phyloP scores from a whole-genome alignment of 2,797 vertebrate genomes.

The Anguilla anguilla region DNA sequence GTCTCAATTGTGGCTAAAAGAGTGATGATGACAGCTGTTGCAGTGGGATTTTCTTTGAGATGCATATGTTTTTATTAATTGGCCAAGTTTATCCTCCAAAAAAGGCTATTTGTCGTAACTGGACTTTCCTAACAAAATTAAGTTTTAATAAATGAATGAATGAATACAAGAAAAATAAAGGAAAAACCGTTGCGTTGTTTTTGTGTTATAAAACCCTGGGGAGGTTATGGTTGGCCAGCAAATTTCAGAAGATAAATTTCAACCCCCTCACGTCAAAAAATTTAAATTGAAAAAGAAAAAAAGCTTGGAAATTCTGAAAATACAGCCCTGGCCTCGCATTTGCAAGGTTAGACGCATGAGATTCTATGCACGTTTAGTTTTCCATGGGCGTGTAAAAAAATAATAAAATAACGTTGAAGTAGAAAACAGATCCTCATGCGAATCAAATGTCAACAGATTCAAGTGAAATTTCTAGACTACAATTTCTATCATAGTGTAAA shows the following conservation, averaged over 20 bases:
- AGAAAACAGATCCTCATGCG: not conserved
- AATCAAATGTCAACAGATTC: not conserved
- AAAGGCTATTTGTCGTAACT: not conserved
- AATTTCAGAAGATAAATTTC: slow-evolving; percentile 31
- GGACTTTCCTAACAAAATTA: not conserved
- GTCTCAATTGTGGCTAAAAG: too few relatives aligned
- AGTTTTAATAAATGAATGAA: slow-evolving; percentile 14
- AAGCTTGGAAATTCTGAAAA: slow-evolving; percentile 19
- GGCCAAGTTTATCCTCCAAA: slow-evolving; percentile 3
- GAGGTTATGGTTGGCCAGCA: slow-evolving; percentile 38
- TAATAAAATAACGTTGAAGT: not conserved
- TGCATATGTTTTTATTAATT: not conserved
- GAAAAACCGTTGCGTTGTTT: not conserved
- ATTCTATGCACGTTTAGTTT: not conserved
- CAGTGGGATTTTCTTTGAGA: not conserved
- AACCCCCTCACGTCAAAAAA: slow-evolving; percentile 35
- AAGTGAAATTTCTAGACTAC: slow-evolving; percentile 9
- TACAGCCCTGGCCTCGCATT: not conserved
- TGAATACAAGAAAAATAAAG: not conserved
- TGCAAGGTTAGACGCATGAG: not conserved
- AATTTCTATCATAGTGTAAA: not conserved
- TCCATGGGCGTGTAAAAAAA: not conserved
- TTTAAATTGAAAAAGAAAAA: slow-evolving; percentile 34
- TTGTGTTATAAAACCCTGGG: slow-evolving; percentile 20
- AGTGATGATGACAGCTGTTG: not conserved